Conservation (phyloP, 1,140 invertebrate species). For the Triops longicaudatus region DNA sequence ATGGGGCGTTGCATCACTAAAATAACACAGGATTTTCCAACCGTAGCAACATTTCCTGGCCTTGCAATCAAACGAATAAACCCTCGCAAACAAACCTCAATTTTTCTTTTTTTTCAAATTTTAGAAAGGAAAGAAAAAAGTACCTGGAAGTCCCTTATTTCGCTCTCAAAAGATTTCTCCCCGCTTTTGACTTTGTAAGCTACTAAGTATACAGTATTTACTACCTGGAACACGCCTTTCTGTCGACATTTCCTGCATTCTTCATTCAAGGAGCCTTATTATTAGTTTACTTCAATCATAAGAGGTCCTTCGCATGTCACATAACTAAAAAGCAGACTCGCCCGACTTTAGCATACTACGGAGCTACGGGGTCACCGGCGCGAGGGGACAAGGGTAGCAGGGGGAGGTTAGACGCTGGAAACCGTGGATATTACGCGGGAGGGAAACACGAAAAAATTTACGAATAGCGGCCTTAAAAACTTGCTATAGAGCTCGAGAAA, state of each 20-base stretch:
- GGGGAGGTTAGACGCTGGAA: neutral
- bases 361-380: neutral
- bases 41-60: neutral
- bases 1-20: neutral
- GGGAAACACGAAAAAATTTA: neutral
- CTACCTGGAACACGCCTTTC: neutral
- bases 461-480: neutral
- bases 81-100: neutral
- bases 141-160: conserved; percentile 7
- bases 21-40: neutral
- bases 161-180: neutral
- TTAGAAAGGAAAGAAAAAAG: no score
- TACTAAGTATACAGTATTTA: neutral
- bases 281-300: conserved; percentile 16
- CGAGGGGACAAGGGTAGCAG: neutral
- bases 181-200: neutral
- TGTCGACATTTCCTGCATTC: conserved; percentile 9
- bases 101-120: no score
- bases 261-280: neutral
- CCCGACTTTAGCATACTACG: no score
- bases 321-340: neutral
- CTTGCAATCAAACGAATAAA: neutral
- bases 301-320: conserved; percentile 10
- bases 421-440: neutral
- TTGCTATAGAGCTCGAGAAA: neutral